Evolutionary conservation across 1,140 invertebrate genomes (phyloP).

Genomic region (Argopecten irradians): DNA sequence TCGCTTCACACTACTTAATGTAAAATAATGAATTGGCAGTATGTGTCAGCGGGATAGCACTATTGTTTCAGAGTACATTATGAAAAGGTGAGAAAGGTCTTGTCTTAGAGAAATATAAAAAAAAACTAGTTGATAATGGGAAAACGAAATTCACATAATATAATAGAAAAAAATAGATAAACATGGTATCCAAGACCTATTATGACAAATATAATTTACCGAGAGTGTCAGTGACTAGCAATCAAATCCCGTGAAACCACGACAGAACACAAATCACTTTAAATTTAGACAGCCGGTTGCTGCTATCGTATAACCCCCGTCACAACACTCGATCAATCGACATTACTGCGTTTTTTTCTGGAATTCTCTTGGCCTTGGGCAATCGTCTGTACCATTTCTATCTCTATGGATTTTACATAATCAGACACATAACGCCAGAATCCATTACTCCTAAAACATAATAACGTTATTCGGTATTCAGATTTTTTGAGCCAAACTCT

Average conservation of each 20-base stretch:
- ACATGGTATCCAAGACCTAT: too few species aligned
- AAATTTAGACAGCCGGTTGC: not conserved
- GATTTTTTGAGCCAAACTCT: not conserved
- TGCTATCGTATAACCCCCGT: not conserved
- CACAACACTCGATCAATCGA: not conserved
- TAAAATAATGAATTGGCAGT: too few species aligned
- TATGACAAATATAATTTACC: too few species aligned
- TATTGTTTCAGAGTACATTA: too few species aligned
- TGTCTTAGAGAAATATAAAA: too few species aligned
- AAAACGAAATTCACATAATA: too few species aligned
- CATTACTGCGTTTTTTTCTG: not conserved
- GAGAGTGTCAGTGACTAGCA: not conserved
- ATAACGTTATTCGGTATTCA: not conserved
- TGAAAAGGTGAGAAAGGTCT: too few species aligned
- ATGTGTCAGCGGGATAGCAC: too few species aligned
- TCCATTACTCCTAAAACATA: not conserved
- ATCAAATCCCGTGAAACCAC: not conserved
- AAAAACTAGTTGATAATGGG: too few species aligned
- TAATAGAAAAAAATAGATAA: too few species aligned
- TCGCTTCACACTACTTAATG: too few species aligned
- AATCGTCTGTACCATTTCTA: not conserved
- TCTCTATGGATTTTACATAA: not conserved
- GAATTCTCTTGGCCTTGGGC: not conserved
- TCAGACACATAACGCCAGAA: not conserved
- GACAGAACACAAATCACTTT: not conserved